phyloP scores from a whole-genome alignment of 2,113 vertebrate species.

The Chlamydotis undulata region DNA sequence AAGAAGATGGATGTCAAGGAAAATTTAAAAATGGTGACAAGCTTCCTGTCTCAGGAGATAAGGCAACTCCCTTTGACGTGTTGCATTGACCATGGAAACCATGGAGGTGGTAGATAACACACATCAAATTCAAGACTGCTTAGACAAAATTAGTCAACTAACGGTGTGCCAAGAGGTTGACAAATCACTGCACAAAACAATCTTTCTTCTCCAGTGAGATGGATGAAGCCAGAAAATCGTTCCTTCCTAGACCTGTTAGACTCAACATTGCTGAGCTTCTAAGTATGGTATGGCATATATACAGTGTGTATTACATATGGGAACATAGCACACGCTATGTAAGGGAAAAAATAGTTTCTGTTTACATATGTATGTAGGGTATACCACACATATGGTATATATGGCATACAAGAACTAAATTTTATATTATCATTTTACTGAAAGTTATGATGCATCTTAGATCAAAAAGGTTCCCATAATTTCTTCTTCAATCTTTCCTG shows the following conservation, averaged over 20 bases:
- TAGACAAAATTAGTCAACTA: not conserved
- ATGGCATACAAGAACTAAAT: not conserved
- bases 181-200: not conserved
- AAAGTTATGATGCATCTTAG: not conserved
- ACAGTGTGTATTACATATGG: not conserved
- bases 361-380: rapidly evolving
- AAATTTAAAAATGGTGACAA: not conserved
- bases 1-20: not conserved
- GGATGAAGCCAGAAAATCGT: not conserved
- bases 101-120: not conserved
- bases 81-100: not conserved
- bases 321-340: not conserved
- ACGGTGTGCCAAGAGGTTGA: not conserved
- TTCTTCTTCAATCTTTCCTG: not conserved
- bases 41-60: not conserved
- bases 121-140: not conserved
- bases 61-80: not conserved
- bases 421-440: not conserved
- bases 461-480: not conserved
- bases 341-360: not conserved
- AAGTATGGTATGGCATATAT: not conserved
- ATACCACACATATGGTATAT: too few relatives aligned
- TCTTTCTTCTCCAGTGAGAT: not conserved
- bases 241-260: not conserved
- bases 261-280: not conserved